Evolutionary conservation across 2,888 invertebrate species (phyloP).

Genomic region (Apamea epomidion): DNA sequence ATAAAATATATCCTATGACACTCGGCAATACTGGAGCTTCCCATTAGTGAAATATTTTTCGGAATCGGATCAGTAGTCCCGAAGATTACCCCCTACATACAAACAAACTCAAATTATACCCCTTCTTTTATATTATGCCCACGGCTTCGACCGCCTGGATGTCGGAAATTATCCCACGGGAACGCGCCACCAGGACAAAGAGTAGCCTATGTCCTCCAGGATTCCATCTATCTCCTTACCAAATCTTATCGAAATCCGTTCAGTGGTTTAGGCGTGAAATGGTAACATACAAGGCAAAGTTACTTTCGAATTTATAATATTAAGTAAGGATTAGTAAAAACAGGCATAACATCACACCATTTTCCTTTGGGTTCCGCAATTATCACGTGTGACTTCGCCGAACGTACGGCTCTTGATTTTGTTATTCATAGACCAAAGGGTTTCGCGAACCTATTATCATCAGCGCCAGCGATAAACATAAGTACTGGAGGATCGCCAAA

Average conservation of each 20-base stretch:
- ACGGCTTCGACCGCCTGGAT: not conserved
- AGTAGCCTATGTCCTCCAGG: not conserved
- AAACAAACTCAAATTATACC: not conserved
- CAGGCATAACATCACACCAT: not conserved
- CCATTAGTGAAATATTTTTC: not conserved
- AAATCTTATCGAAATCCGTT: not conserved
- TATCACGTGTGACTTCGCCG: slow-evolving; percentile 34
- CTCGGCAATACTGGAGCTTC: not conserved
- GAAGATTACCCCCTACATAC: not conserved
- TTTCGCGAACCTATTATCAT: slow-evolving; percentile 65
- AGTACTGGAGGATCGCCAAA: slow-evolving; percentile 60
- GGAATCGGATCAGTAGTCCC: not conserved
- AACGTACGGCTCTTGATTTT: slow-evolving; percentile 43
- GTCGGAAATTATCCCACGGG: not conserved
- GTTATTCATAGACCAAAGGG: slow-evolving; percentile 52
- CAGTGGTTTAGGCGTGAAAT: not conserved
- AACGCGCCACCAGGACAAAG: no score
- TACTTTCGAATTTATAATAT: not conserved
- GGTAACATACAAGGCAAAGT: not conserved
- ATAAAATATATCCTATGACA: not conserved
- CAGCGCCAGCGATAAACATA: slow-evolving; percentile 46
- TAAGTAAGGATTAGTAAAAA: not conserved
- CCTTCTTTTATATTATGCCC: no score
- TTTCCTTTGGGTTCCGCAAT: not conserved
- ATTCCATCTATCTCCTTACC: not conserved